Evolutionary conservation across 2,113 vertebrate species (phyloP), one percentile per base, ranked within the genome.

Genomic region (Paramisgurnus dabryanus): DNA sequence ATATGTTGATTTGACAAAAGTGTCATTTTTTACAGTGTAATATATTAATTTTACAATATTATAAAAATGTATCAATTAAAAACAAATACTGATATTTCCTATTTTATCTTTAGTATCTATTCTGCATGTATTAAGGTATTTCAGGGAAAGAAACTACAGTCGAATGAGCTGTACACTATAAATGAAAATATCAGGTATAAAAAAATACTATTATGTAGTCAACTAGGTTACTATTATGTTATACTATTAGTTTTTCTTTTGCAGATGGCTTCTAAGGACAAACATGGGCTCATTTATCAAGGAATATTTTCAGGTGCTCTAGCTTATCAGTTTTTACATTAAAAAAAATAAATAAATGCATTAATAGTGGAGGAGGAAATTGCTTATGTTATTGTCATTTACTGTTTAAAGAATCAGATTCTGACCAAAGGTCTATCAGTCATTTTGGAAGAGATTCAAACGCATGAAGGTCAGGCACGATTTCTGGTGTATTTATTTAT

Each of bases 251-350:
- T 88, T 87, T 84, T 67, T 78, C 91, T 79, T 91, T 86, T 90
- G 74, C 85, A 95, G 95, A 83, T 85, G 89, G 72, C 89, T 96
- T 89, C 85, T 95, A 83, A 96, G 94, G 91, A 94, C 94, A 86
- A 94, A 95, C 78, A 92, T 95, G 1, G 94, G 94, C 82, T 93
- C 93, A 0, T 96, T 96, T 87, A 94, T 95, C 87, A 93, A 94
- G 55, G 94, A 96, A 83, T 96, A 95, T 84, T 95, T 95, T 67
- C 95, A 96, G 94, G 94, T 95, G 92, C 7, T 60, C 7, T 68
- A 49, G 15, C 8, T 7, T 50, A 43, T 43, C 13, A 79, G 50
- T 13, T 63, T 45, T 12, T 34, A 65, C 10, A 43, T 3, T 53
- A 8, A 34, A 76, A 76, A 55, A 17, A 15, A 75, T 7, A 58